Conservation (phyloP, 2,888 invertebrate species). For the Pollenia labialis region DNA sequence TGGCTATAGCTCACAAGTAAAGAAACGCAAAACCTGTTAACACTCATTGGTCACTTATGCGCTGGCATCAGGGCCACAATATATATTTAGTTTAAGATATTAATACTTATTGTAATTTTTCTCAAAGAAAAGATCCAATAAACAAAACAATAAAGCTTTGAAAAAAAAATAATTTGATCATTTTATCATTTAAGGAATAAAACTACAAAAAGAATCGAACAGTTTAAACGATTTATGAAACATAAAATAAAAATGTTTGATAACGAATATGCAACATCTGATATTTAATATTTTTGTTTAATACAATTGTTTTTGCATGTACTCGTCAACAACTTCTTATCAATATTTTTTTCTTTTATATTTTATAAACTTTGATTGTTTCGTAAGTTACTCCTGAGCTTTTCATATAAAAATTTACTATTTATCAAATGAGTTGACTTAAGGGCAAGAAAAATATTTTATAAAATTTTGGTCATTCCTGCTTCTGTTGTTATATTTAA, state of each 20-base stretch:
- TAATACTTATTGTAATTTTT: no score
- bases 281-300: background rate
- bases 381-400: background rate
- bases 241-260: slow-evolving; percentile 1
- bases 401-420: background rate
- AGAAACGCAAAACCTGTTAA: no score
- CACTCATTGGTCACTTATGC: no score
- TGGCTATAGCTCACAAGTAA: no score
- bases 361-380: background rate
- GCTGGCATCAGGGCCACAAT: no score
- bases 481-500: background rate
- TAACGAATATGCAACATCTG: slow-evolving; percentile 5
- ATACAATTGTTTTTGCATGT: background rate
- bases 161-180: no score
- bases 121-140: no score
- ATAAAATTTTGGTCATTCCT: no score
- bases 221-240: background rate
- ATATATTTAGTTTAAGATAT: no score
- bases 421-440: slow-evolving; percentile 32
- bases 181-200: slow-evolving; percentile 8
- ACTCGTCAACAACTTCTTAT: slow-evolving; percentile 34
- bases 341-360: slow-evolving; percentile 19
- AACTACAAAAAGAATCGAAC: background rate
- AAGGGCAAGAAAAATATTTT: background rate
- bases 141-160: no score